phyloP scores from a whole-genome alignment of 1,140 invertebrate genomes.

The Drosophila elegans region DNA sequence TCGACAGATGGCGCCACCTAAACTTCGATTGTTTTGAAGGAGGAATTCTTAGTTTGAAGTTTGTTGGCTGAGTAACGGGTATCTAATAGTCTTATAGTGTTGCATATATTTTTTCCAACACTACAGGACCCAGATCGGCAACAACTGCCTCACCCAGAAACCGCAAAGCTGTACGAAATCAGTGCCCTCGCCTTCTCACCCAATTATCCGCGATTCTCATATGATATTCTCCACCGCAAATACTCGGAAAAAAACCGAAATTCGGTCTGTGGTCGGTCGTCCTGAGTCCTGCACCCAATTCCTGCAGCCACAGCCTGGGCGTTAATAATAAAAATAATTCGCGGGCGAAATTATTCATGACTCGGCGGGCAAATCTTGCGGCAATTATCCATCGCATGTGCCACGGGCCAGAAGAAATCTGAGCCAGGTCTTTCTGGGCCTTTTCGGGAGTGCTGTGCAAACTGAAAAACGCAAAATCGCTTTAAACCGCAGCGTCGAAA shows the following conservation, averaged over 20 bases:
- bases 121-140: not conserved
- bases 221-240: slow-evolving; percentile 34
- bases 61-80: too few relatives aligned
- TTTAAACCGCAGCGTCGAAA: slow-evolving; percentile 72
- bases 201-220: slow-evolving; percentile 49
- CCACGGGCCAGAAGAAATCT: slow-evolving; percentile 3
- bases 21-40: too few relatives aligned
- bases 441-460: slow-evolving; percentile 45
- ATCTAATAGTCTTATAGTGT: not conserved
- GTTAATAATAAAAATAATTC: slow-evolving; percentile 76
- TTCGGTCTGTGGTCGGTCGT: slow-evolving; percentile 37
- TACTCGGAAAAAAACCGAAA: slow-evolving; percentile 30
- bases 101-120: slow-evolving; percentile 52
- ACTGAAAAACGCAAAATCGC: slow-evolving; percentile 66
- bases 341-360: slow-evolving; percentile 73
- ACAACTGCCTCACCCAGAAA: not conserved
- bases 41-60: too few relatives aligned
- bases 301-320: slow-evolving; percentile 23
- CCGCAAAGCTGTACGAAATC: slow-evolving; percentile 65
- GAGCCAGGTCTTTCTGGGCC: not conserved
- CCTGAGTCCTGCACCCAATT: slow-evolving; percentile 32
- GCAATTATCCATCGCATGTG: slow-evolving; percentile 60
- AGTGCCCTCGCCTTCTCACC: slow-evolving; percentile 25
- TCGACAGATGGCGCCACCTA: too few relatives aligned
- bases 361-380: slow-evolving; percentile 65